phyloP scores from a whole-genome alignment of 2,888 invertebrate species.

The Nectonema munidae region DNA sequence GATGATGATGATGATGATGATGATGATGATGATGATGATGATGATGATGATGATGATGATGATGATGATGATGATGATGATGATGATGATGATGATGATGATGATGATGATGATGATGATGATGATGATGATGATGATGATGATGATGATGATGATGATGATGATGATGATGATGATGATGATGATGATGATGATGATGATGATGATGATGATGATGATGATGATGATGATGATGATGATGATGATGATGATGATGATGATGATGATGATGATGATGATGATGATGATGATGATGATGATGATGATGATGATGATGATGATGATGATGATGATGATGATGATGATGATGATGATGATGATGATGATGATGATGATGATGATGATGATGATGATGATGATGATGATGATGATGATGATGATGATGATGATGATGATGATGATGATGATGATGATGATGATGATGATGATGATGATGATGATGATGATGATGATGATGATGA shows the following conservation, averaged over 20 bases:
- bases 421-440: constrained; percentile 5
- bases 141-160: constrained; percentile 5
- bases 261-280: constrained; percentile 5
- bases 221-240: constrained; percentile 5
- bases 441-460: constrained; percentile 5
- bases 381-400: constrained; percentile 5
- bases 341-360: constrained; percentile 5
- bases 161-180: constrained; percentile 5
- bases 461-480: constrained; percentile 5
- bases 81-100: constrained; percentile 5
- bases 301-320: constrained; percentile 5
- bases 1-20: constrained; percentile 5
- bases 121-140: constrained; percentile 5
- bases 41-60: constrained; percentile 5
- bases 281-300: constrained; percentile 5
- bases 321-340: constrained; percentile 5
- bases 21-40: constrained; percentile 5
- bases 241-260: constrained; percentile 5
- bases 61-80: constrained; percentile 5
- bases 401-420: constrained; percentile 5
- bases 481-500: constrained; percentile 5
- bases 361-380: constrained; percentile 5
- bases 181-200: constrained; percentile 5
- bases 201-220: constrained; percentile 5
- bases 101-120: constrained; percentile 5